Evolutionary conservation across 2,888 invertebrate species (phyloP), one percentile per base, ranked within the genome.

Genomic region (Ichneumon xanthorius): DNA sequence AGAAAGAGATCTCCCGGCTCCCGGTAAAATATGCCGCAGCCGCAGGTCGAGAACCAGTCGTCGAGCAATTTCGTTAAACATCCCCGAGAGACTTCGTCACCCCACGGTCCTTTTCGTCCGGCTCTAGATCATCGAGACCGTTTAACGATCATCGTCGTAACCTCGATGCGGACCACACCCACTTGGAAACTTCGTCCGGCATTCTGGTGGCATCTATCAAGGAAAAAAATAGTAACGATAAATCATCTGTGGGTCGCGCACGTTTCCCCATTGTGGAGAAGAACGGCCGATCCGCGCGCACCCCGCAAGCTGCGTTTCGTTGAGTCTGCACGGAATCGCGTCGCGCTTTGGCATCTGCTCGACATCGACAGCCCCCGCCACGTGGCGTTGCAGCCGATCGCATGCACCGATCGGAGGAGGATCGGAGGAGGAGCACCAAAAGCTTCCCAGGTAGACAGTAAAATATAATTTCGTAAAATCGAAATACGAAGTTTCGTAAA

Each of bases 141-240:
- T 86, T 84, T 78, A 82, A 80, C 81, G 81, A 81, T 86, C 75
- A 65, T 71, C 55, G 26, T 78, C 73, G 75, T 50, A 37, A 65
- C 67, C 40, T 48, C 53, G 55, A 33, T 67, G 82, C 53, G 67
- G 86, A 86, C 45, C 86, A 87, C 86, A 87, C 86, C 86, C 77
- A 87, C 86, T 85, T 78, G 80, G 85, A 82, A 80, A 82, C 72
- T 68, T 82, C 77, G 75, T 76, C 67, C 63, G 61, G 63, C 55
- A 45, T 77, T 33, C 82, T 76, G 72, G 45, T 77, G 82, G 73
- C 85, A 50, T 77, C 77, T 70, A 82, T 82, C 75, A 71, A 55
- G 61, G 71, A 63, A 77, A 82, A 82, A 88, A 90, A 91, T 89
- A 89, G 84, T 85, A 68, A 72, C 88, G 89, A 91, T 91, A 91